These are phyloP conservation scores for Uromys caudimaculatus DNA, from an alignment of 2,797 vertebrate genomes.

Conservation along the genomic window DNA sequence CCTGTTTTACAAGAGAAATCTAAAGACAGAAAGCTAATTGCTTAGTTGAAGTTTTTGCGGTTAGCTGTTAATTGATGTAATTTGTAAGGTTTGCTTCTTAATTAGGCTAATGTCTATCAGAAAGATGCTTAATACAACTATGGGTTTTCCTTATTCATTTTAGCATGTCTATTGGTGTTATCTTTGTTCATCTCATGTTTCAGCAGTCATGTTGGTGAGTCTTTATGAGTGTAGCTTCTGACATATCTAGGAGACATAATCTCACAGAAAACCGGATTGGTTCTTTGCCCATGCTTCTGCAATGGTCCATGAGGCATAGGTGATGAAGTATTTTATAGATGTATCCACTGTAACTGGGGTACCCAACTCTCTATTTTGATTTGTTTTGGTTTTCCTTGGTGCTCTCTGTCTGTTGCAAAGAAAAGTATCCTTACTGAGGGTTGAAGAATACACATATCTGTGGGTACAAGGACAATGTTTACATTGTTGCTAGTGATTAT, in stretches of 20 bases:
- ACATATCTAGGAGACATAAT: not conserved
- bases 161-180: not conserved
- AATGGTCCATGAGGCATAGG: not conserved
- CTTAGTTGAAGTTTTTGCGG: slow-evolving; percentile 12
- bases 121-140: slow-evolving; percentile 42
- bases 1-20: slow-evolving; percentile 5
- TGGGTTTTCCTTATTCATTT: not conserved
- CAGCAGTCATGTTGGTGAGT: not conserved
- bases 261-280: not conserved
- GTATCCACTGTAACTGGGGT: no score
- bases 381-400: not conserved
- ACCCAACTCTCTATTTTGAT: not conserved
- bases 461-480: not conserved
- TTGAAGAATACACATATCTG: not conserved
- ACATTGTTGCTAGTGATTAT: not conserved
- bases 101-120: slow-evolving; percentile 18
- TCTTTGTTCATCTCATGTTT: not conserved
- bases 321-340: not conserved
- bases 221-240: not conserved
- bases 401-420: not conserved
- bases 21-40: not conserved
- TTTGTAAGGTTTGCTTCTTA: not conserved
- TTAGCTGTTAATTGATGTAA: not conserved
- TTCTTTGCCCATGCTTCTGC: not conserved
- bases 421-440: not conserved